These are phyloP conservation scores for Phthorimaea operculella DNA, from an alignment of 1,140 invertebrate species.

Conservation along the genomic window DNA sequence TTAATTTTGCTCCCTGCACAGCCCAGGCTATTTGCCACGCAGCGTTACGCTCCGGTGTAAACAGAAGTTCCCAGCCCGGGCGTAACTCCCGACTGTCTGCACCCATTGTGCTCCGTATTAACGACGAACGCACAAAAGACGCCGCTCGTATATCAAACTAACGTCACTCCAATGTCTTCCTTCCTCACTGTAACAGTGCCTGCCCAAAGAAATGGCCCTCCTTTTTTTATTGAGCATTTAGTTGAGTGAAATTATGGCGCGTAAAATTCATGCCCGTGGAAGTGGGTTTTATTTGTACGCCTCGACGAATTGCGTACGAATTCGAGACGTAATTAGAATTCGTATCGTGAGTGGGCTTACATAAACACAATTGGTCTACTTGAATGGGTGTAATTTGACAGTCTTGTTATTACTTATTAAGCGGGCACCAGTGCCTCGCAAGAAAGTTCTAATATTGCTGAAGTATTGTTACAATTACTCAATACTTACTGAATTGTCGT, in stretches of 20 bases:
- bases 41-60: constrained; percentile 27
- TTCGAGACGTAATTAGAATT: neutral
- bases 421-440: too few species aligned
- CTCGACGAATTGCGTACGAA: neutral
- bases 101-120: constrained; percentile 53
- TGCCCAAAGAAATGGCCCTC: constrained; percentile 43
- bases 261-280: constrained; percentile 36
- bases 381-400: too few species aligned
- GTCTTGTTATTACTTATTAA: too few species aligned
- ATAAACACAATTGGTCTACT: too few species aligned
- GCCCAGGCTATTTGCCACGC: neutral
- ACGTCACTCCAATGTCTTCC: constrained; percentile 63
- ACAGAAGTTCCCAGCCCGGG: constrained; percentile 36
- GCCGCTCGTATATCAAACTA: constrained; percentile 62
- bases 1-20: too few species aligned
- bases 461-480: too few species aligned
- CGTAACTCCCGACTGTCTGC: constrained; percentile 38
- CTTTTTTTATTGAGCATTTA: constrained; percentile 54
- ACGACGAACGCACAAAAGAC: constrained; percentile 56
- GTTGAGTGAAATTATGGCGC: constrained; percentile 44
- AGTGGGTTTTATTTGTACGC: constrained; percentile 16
- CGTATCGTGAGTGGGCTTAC: neutral
- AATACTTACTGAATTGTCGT: too few species aligned
- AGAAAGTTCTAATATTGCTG: too few species aligned
- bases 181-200: constrained; percentile 52